Evolutionary conservation across 2,113 vertebrate species (phyloP).

Genomic region (Galbula dea): DNA sequence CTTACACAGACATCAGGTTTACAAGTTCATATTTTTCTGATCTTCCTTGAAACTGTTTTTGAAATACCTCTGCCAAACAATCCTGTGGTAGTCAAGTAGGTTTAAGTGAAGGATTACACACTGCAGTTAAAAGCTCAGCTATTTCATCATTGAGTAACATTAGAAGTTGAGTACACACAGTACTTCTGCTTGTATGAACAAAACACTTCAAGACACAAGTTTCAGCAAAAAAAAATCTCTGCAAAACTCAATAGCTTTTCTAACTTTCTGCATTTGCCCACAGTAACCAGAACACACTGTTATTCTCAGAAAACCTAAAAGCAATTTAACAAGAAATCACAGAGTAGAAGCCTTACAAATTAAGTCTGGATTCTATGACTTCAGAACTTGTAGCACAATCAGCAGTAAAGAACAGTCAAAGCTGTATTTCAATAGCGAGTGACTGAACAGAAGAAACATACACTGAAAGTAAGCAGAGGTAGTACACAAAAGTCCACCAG

Average conservation of each 20-base stretch:
- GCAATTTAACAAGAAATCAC: slow-evolving; percentile 24
- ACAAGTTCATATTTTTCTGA: not conserved
- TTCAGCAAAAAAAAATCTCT: slow-evolving; percentile 41
- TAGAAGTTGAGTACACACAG: not conserved
- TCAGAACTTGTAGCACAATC: slow-evolving; percentile 25
- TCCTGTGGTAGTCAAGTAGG: not conserved
- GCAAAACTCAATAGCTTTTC: slow-evolving; percentile 4
- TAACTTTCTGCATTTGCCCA: not conserved
- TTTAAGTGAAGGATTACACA: not conserved
- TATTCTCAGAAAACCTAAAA: slow-evolving; percentile 26
- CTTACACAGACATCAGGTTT: not conserved
- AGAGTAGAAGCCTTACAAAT: slow-evolving; percentile 23
- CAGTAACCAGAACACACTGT: not conserved
- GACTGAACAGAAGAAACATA: not conserved
- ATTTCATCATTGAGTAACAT: not conserved
- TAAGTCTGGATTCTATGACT: slow-evolving; percentile 33
- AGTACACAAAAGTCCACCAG: not conserved
- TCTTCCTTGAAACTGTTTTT: not conserved
- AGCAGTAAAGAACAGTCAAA: slow-evolving; percentile 35
- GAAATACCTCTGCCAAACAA: not conserved
- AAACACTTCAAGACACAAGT: not conserved
- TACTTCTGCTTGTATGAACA: not conserved
- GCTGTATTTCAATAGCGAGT: not conserved
- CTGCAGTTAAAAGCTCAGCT: not conserved
- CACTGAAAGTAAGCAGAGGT: not conserved